These are phyloP conservation scores for Syrrhaptes paradoxus DNA, from an alignment of 2,113 vertebrate species.

Conservation along the genomic window DNA sequence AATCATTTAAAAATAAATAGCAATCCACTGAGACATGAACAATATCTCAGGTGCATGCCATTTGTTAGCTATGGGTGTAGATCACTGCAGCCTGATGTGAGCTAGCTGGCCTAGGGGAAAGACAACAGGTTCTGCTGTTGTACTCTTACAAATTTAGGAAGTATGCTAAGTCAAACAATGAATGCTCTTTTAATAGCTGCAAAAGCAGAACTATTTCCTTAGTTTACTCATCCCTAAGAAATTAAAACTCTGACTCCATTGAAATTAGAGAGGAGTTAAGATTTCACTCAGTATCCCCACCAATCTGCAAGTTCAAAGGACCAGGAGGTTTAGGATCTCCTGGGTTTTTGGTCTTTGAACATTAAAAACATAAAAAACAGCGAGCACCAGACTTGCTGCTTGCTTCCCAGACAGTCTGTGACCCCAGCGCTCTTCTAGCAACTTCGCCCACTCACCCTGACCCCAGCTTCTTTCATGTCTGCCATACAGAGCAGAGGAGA, in stretches of 20 bases:
- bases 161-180: background rate
- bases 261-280: background rate
- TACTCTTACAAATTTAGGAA: background rate
- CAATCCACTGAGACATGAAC: background rate
- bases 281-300: background rate
- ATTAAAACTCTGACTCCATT: background rate
- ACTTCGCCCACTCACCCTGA: background rate
- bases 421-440: background rate
- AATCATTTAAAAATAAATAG: background rate
- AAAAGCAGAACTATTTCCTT: background rate
- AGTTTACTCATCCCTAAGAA: background rate
- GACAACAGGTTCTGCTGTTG: background rate
- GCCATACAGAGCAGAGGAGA: background rate
- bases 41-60: background rate
- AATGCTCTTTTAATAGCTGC: background rate
- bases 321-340: background rate
- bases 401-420: background rate
- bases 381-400: background rate
- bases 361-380: background rate
- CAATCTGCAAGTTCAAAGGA: background rate
- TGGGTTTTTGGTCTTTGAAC: background rate
- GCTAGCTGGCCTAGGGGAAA: background rate
- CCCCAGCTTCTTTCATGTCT: background rate
- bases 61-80: background rate
- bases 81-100: background rate